These are phyloP conservation scores for Hoplias malabaricus DNA, from an alignment of 2,113 vertebrate genomes.

Conservation along the genomic window DNA sequence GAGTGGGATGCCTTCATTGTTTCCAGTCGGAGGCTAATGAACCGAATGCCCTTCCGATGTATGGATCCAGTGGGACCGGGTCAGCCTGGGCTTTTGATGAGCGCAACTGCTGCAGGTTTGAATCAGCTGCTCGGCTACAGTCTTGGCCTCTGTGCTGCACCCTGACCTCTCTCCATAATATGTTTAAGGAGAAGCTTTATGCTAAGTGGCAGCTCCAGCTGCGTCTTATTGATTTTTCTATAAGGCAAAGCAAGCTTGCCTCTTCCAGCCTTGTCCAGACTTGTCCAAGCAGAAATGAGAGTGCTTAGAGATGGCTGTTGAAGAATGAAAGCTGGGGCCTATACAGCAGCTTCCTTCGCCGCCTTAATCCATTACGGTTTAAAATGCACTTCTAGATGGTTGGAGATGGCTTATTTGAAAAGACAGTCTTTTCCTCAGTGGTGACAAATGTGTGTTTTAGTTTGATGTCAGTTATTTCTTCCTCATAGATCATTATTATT, in stretches of 20 bases:
- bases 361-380: neutral
- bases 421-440: too few relatives aligned
- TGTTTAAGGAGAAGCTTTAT: constrained; percentile 67
- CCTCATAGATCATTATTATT: too few relatives aligned
- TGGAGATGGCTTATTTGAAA: neutral
- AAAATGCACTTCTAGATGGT: neutral
- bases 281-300: constrained; percentile 43
- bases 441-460: too few relatives aligned
- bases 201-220: constrained; percentile 68
- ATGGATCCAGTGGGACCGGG: constrained; percentile 60
- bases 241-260: constrained; percentile 49
- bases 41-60: constrained; percentile 51
- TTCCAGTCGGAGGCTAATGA: constrained; percentile 58
- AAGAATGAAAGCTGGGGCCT: neutral
- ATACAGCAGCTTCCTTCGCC: neutral
- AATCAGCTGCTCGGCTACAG: constrained; percentile 9
- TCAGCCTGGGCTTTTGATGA: constrained; percentile 58
- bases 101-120: constrained; percentile 47
- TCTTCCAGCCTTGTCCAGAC: neutral
- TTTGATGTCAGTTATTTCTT: too few relatives aligned
- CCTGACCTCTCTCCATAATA: constrained; percentile 65
- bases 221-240: constrained; percentile 67
- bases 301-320: neutral
- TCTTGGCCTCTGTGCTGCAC: constrained; percentile 31
- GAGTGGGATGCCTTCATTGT: constrained; percentile 35